Percentiles rank a stretch among this genome's conserved stretches.
phyloP scores from a whole-genome alignment of 2,888 invertebrate genomes.

The Drosophila differens region DNA sequence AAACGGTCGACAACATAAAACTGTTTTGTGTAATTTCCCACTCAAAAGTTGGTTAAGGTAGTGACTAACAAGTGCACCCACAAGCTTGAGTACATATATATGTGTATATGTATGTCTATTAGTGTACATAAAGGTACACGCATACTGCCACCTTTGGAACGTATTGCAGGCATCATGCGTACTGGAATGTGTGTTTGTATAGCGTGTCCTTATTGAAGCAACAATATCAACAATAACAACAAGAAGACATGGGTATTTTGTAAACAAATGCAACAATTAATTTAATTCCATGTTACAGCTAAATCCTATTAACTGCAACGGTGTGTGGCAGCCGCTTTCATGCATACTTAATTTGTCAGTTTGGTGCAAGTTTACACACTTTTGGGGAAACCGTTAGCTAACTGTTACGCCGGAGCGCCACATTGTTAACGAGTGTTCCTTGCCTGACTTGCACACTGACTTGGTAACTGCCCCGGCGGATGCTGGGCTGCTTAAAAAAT shows the following conservation, averaged over 20 bases:
- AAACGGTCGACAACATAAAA: slow-evolving; percentile 53
- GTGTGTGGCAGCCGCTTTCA: slow-evolving; percentile 51
- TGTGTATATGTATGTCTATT: neutral
- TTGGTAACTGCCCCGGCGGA: slow-evolving; percentile 25
- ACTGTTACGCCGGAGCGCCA: slow-evolving; percentile 61
- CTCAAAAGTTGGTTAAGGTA: slow-evolving; percentile 51
- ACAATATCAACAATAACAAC: slow-evolving; percentile 29
- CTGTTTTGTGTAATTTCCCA: slow-evolving; percentile 66
- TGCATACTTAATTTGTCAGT: slow-evolving; percentile 78
- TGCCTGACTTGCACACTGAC: slow-evolving; percentile 18
- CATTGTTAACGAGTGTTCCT: neutral
- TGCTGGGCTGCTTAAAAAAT: slow-evolving; percentile 43
- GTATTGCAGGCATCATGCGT: neutral
- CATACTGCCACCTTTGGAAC: neutral
- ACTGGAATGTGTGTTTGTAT: neutral
- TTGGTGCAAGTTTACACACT: slow-evolving; percentile 61
- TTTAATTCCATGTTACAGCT: slow-evolving; percentile 66
- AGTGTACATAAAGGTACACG: neutral
- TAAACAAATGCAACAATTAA: slow-evolving; percentile 78
- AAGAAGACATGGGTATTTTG: slow-evolving; percentile 51
- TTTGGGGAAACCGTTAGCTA: slow-evolving; percentile 56
- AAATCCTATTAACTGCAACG: slow-evolving; percentile 72
- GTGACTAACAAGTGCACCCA: slow-evolving; percentile 15
- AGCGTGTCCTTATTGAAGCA: neutral
- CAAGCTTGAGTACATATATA: neutral